Conservation (phyloP, 2,113 vertebrate genomes). For the Neogobius melanostomus region DNA sequence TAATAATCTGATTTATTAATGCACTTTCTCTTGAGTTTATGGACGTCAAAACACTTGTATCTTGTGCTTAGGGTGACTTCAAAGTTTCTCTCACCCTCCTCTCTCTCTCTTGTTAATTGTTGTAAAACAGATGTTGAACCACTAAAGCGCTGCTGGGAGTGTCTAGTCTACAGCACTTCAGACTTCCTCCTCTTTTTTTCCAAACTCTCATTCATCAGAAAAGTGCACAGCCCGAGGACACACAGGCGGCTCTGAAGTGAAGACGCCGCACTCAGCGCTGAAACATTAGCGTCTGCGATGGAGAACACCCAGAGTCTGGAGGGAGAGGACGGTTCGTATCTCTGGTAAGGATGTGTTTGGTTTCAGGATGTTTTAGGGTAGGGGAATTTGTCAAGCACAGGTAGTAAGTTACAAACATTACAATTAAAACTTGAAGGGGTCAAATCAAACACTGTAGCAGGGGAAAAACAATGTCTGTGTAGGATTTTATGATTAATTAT, state of each 20-base stretch:
- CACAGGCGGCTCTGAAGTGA: neutral
- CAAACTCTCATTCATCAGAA: slow-evolving; percentile 38
- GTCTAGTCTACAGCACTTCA: slow-evolving; percentile 11
- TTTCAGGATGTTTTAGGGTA: neutral
- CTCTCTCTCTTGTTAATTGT: neutral
- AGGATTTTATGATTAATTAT: too few species aligned
- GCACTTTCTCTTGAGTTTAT: neutral
- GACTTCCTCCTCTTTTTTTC: slow-evolving; percentile 15
- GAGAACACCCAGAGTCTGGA: slow-evolving; percentile 56
- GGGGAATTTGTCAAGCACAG: too few species aligned
- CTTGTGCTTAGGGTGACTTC: neutral
- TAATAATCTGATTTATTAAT: neutral
- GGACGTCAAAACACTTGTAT: neutral
- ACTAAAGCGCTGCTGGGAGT: slow-evolving; percentile 20
- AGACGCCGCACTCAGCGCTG: neutral
- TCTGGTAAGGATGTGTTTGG: slow-evolving; percentile 57
- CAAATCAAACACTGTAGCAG: too few species aligned
- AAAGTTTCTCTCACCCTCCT: neutral
- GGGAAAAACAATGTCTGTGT: too few species aligned
- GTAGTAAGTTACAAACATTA: too few species aligned
- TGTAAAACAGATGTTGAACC: slow-evolving; percentile 6
- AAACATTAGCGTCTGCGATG: slow-evolving; percentile 33
- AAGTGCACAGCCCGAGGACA: slow-evolving; percentile 7
- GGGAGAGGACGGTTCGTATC: slow-evolving; percentile 59
- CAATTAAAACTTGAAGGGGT: too few species aligned